Base-by-base conservation (phyloP, 2,113 vertebrate genomes). In the Pterocles gutturalis region DNA sequence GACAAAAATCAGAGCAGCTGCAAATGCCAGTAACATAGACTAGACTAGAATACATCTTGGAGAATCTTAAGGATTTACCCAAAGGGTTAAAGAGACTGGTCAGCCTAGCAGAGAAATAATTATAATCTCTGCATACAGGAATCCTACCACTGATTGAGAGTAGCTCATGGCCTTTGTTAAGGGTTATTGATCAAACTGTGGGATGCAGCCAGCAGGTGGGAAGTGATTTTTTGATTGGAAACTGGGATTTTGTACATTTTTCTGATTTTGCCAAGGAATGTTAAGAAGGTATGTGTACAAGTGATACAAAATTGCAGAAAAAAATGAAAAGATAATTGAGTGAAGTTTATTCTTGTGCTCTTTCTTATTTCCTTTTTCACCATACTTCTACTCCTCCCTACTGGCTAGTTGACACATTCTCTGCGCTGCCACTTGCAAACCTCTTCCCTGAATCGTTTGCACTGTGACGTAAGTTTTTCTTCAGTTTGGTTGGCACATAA, bases 221-320 rank as follows among this genome's bases (percentile, higher is more conserved):
- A 69, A 66, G 20, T 34, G 19, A 38, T 62, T 85, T 78, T 66
- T 86, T 46, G 4, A 25, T 24, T 15, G 2, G 43, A 81, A 95
- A 51, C 28, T 20, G 57, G 20, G 7, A 29, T 67, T 87, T 91
- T 83, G 29, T 51, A 19, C 13, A 0, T 69, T n/a, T 60, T 76
- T 66, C 48, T 76, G 5, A 20, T 67, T 45, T 86, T 90, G n/a
- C 16, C 21, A 20, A 71, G 62, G 36, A 73, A 41, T 9, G 3
- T 41, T 83, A 83, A 45, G 3, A 14, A 20, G 1, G 0, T 78
- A 12, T 17, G 10, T 2, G 1, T 54, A 43, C n/a, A 49, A 72
- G 29, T 48, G 53, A 45, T 64, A 67, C 2, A 67, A 43, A 76
- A 66, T 15, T 53, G 31, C 57, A 73, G 48, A 24, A 62, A n/a